Evolutionary conservation across 2,888 invertebrate species (phyloP).

Genomic region (Leptopterna dolabrata): DNA sequence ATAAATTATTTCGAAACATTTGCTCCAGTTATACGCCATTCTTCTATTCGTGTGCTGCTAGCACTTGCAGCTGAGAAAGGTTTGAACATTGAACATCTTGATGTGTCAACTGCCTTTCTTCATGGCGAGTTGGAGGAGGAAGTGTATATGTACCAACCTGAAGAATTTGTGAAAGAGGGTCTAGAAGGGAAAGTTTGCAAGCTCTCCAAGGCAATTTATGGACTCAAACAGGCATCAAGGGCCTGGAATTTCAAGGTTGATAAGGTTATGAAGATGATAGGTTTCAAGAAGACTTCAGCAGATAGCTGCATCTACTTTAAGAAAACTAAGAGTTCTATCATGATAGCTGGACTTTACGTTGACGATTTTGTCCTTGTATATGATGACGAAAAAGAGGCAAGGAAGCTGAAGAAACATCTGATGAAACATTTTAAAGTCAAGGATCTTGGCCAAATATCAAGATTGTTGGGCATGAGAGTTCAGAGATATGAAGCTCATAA

Average conservation of each 20-base stretch:
- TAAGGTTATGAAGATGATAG: conserved; percentile 62
- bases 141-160: conserved; percentile 65
- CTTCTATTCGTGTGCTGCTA: conserved; percentile 42
- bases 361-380: too few relatives aligned
- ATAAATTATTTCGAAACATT: conserved; percentile 15
- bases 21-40: conserved; percentile 16
- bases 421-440: neutral
- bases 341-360: conserved; percentile 63
- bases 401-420: neutral
- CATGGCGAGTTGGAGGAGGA: conserved; percentile 64
- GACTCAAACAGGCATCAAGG: conserved; percentile 66
- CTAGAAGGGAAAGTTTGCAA: conserved; percentile 63
- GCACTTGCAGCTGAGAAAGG: conserved; percentile 61
- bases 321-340: conserved; percentile 4
- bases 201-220: conserved; percentile 65
- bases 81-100: conserved; percentile 63
- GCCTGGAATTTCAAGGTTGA: conserved; percentile 65
- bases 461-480: conserved; percentile 2
- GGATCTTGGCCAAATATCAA: neutral
- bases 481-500: neutral
- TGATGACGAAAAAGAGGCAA: conserved; percentile 53
- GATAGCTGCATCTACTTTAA: conserved; percentile 65
- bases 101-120: conserved; percentile 65
- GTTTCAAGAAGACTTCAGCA: conserved; percentile 62
- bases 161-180: conserved; percentile 64